Evolutionary conservation across 2,113 vertebrate genomes (phyloP), one percentile per base, ranked within the genome.

Genomic region (Erythrocercus mccallii): DNA sequence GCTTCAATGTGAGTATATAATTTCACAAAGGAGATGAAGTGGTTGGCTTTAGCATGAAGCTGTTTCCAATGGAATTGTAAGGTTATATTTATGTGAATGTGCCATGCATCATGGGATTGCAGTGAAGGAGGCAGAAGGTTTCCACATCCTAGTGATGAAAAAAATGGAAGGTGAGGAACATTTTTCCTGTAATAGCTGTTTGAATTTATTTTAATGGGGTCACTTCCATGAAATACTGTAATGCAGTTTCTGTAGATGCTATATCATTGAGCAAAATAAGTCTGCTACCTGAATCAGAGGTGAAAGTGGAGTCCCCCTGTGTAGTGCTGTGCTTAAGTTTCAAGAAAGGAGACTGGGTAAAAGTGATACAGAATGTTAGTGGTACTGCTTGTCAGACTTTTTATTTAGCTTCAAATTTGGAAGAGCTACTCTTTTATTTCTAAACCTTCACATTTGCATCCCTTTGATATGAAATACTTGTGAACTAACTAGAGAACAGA

Each of bases 401-500:
- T 95, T 91, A 91, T 93, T 94, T 94, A 93, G 54, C 85, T 54
- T 86, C 80, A 40, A 69, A 84, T 93, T 81, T 81, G 86, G 83
- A 93, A 96, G 64, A 95, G 51, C 62, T 90, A 89, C 19, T 85
- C 24, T 71, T 94, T 76, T 88, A 78, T 94, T 96, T 94, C 85
- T 89, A 93, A 89, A 91, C 64, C 72, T 96, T 77, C 91, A 84
- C 56, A 93, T 94, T 92, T 90, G 73, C 94, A 94, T 95, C 20
- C 24, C 83, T 96, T 95, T 96, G 82, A 92, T 91, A 77, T 77
- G 40, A 86, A 81, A 85, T 94, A 85, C 94, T 93, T 97, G 83
- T 96, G 92, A 97, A 95, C 84, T 94, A 96, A 86, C 92, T 93
- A 96, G 95, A 85, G 88, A 96, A 77, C 62, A 94, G 77, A 94